phyloP scores from a whole-genome alignment of 2,113 vertebrate genomes.

The Leuciscus idus region DNA sequence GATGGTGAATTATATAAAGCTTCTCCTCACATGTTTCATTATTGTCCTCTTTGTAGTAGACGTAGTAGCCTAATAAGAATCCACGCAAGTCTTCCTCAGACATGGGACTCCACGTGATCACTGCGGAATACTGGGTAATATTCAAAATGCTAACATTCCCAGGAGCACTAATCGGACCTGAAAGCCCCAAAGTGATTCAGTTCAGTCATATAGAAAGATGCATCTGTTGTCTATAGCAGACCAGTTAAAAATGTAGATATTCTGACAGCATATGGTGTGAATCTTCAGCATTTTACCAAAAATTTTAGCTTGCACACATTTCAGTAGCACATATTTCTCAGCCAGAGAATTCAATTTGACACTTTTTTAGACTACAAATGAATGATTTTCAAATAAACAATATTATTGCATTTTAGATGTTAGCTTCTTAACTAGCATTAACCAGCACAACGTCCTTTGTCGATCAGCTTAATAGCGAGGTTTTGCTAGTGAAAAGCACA shows the following conservation, averaged over 20 bases:
- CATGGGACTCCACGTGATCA: slow-evolving; percentile 77
- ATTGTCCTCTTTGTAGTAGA: slow-evolving; percentile 67
- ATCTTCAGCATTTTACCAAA: neutral
- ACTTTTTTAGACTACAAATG: neutral
- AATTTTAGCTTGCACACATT: neutral
- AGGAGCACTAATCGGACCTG: slow-evolving; percentile 78
- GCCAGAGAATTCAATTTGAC: neutral
- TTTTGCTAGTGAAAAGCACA: no score
- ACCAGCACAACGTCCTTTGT: no score
- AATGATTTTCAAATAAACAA: no score
- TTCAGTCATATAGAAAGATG: neutral
- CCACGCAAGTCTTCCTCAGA: slow-evolving; percentile 75
- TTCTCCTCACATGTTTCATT: slow-evolving; percentile 63
- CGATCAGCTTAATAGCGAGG: no score
- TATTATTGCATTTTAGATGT: no score
- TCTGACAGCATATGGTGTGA: neutral
- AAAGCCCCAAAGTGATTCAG: slow-evolving; percentile 13
- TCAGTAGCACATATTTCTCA: neutral
- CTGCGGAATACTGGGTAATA: slow-evolving; percentile 70
- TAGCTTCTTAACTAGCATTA: no score
- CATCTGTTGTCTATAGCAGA: neutral
- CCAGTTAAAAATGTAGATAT: neutral
- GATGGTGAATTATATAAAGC: no score
- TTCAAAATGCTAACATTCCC: slow-evolving; percentile 70
- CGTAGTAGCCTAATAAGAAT: slow-evolving; percentile 79